Percentiles rank a stretch among this genome's conserved stretches.
These are phyloP conservation scores for Tetragonisca angustula DNA, from an alignment of 2,888 invertebrate species.

Conservation along the genomic window DNA sequence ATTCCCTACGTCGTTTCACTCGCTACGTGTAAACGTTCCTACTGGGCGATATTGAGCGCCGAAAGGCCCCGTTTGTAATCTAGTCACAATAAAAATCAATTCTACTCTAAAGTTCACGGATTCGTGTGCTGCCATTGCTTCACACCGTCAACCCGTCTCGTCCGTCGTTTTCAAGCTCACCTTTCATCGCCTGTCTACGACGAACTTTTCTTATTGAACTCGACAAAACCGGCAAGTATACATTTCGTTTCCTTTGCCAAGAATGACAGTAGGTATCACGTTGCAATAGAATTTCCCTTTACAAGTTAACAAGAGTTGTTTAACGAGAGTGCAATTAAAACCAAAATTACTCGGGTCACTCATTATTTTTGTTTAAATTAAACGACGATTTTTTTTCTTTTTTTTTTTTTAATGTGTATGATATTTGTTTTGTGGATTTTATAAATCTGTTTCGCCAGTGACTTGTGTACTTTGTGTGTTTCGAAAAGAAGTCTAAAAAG, in stretches of 20 bases:
- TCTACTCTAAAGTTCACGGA: slow-evolving; percentile 78
- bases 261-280: not conserved
- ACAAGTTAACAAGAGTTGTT: not conserved
- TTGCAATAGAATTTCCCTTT: not conserved
- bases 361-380: too few species aligned
- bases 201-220: not conserved
- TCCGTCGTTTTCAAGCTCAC: not conserved
- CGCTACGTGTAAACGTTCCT: slow-evolving; percentile 81
- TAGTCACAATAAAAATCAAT: slow-evolving; percentile 84
- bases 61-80: slow-evolving; percentile 83
- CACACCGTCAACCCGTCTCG: slow-evolving; percentile 1
- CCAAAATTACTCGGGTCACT: too few species aligned
- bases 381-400: too few species aligned
- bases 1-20: slow-evolving; percentile 72
- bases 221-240: not conserved
- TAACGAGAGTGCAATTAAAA: too few species aligned
- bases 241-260: not conserved
- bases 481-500: too few species aligned
- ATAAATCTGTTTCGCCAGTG: too few species aligned
- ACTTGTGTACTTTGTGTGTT: too few species aligned
- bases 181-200: not conserved
- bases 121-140: slow-evolving; percentile 29
- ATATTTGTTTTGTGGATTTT: too few species aligned
- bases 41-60: slow-evolving; percentile 80
- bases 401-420: too few species aligned